Evolutionary conservation across 2,113 vertebrate species (phyloP), one percentile per base, ranked within the genome.

Genomic region (Rhinopomastus cyanomelas): DNA sequence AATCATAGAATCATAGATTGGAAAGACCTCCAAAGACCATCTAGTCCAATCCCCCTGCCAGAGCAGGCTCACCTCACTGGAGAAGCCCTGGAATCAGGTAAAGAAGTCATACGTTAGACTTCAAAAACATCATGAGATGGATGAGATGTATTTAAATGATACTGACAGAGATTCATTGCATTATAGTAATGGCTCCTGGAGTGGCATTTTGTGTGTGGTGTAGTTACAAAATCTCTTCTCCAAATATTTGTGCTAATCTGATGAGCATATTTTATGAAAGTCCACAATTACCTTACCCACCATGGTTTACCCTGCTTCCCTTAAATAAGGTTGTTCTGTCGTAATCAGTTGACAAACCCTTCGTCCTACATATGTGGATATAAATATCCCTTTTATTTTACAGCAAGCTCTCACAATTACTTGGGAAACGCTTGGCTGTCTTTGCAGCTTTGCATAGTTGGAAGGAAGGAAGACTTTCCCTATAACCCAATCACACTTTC

Each of bases 261-360:
- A 48, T 32, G 60, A 88, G 42, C 8, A 68, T 46, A 39, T 64
- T 60, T 81, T 62, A 64, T 83, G 76, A 34, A 95, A 90, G 44
- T 93, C 55, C 78, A 90, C 15, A 88, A 74, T 92, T 92, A 76
- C 89, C 84, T 96, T 92, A 81, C 68, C 89, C 27, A 91, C 52
- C 16, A 83, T 48, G 53, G 78, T 59, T 96, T 95, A 68, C 17
- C 79, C 66, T 68, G 57, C 14, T 36, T 92, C 77, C 80, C 89
- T 95, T 67, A 95, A 96, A 95, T 87, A 92, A 88, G 46, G 87
- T 90, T 84, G 87, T 95, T 92, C 77, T 68, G 36, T 77, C 71
- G 88, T 88, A 79, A 79, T 16, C 4, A 1, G 94, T 92, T 93
- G 90, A 87, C 89, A 88, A 29, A 87, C 68, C 19, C 34, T 89